These are phyloP conservation scores for Netelia inedita DNA, from an alignment of 2,888 invertebrate species.

Conservation along the genomic window DNA sequence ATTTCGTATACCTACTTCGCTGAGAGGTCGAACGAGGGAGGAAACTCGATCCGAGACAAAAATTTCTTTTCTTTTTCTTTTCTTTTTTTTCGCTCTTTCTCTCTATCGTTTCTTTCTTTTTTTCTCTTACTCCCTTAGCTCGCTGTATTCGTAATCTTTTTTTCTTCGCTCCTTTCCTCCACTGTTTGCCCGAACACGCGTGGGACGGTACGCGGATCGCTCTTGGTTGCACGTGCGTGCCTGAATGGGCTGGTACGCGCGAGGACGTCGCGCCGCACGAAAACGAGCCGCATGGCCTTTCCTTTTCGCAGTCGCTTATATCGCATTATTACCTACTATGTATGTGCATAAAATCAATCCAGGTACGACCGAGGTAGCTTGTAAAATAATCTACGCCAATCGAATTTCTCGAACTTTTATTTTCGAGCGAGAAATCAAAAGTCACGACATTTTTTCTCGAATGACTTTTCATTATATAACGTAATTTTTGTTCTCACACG, in stretches of 20 bases:
- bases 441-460: too few species aligned
- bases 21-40: background rate
- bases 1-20: constrained; percentile 7
- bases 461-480: too few species aligned
- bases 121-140: background rate
- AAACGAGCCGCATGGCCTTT: background rate
- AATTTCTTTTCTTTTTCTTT: constrained; percentile 4
- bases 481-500: too few species aligned
- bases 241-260: constrained; percentile 1
- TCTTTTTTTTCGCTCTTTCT: background rate
- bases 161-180: too few species aligned
- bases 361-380: constrained; percentile 21
- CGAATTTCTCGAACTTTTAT: background rate
- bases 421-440: background rate
- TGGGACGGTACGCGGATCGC: background rate
- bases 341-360: background rate
- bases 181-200: background rate
- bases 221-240: constrained; percentile 5
- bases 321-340: background rate
- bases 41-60: background rate
- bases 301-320: constrained; percentile 2
- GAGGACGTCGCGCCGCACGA: constrained; percentile 17
- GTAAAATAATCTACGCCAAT: constrained; percentile 2
- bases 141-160: background rate
- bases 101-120: background rate